These are phyloP conservation scores for Antennarius maculatus DNA, from an alignment of 2,797 vertebrate genomes.

Conservation along the genomic window DNA sequence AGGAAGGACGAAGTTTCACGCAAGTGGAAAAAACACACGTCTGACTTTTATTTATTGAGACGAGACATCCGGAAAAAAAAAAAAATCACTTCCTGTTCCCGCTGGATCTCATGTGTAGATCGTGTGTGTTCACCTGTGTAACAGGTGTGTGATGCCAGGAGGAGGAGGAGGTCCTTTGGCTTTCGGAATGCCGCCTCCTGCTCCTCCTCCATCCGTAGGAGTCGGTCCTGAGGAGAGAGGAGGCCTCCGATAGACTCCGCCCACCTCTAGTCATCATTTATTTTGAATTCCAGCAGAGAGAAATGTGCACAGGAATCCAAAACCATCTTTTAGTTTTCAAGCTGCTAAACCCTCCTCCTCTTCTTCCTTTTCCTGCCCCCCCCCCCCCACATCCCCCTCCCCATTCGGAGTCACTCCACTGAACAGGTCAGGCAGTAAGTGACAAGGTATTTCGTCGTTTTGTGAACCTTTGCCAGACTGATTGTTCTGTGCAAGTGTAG, in stretches of 20 bases:
- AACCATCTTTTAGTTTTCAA: too few relatives aligned
- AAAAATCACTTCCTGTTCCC: conserved; percentile 7
- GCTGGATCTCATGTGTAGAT: too few relatives aligned
- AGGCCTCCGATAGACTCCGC: background rate
- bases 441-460: conserved; percentile 89
- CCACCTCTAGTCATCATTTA: background rate
- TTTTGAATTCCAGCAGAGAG: background rate
- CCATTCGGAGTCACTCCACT: conserved; percentile 55
- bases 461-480: conserved; percentile 88
- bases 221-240: too few relatives aligned
- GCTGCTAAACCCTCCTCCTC: conserved; percentile 24
- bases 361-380: background rate
- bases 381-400: background rate
- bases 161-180: too few relatives aligned
- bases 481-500: conserved; percentile 88
- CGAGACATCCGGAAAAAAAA: too few relatives aligned
- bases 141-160: too few relatives aligned
- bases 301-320: background rate
- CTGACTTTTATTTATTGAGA: background rate
- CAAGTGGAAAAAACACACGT: conserved; percentile 42
- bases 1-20: background rate
- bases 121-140: too few relatives aligned
- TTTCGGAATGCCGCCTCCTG: too few relatives aligned
- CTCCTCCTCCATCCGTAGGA: too few relatives aligned
- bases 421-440: conserved; percentile 85